Evolutionary conservation across 2,888 invertebrate genomes (phyloP), one percentile per base, ranked within the genome.

Genomic region (Macrosiphum euphorbiae): DNA sequence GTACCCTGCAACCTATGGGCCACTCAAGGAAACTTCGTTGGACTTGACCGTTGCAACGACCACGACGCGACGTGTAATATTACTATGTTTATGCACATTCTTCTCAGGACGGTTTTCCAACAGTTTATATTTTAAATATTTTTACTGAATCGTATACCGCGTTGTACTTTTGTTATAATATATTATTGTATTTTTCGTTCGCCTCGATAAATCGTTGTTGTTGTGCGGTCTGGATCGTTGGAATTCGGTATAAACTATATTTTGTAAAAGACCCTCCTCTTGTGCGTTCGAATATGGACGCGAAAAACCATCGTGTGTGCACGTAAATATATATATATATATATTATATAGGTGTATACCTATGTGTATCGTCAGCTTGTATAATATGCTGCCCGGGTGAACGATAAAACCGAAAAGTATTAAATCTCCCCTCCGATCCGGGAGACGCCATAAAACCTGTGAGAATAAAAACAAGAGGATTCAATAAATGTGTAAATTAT

Each of bases 401-500:
- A 90, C 90, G 90, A 78, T 55, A 91, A 91, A 91, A 85, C 41
- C 58, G 44, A 85, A 55, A 87, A 61, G 92, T 92, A 87, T 61
- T 87, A 92, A 92, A 91, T 44, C 44, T 67, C 67, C 67, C 85
- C 85, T 41, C 24, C 52, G 52, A 67, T 67, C 84, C 88, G n/a
- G 11, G 52, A 91, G 92, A 92, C 88, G 92, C 92, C 88, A 89
- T 92, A 92, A 92, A 92, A 92, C 67, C 92, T 58, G 88, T 50
- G 92, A 88, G 92, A 92, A 92, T 92, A 67, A 92, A 92, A 92
- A 92, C 92, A 92, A 92, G 88, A 92, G 78, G 92, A 91, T 91
- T 91, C 91, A 91, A 91, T 91, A 91, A 91, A 91, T 91, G 88
- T 78, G 92, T 92, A 88, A 92, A 92, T 88, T 92, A 92, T 92